Percentiles rank a stretch among this genome's conserved stretches.
phyloP scores from a whole-genome alignment of 2,113 vertebrate genomes.

The Melanocharis versteri region DNA sequence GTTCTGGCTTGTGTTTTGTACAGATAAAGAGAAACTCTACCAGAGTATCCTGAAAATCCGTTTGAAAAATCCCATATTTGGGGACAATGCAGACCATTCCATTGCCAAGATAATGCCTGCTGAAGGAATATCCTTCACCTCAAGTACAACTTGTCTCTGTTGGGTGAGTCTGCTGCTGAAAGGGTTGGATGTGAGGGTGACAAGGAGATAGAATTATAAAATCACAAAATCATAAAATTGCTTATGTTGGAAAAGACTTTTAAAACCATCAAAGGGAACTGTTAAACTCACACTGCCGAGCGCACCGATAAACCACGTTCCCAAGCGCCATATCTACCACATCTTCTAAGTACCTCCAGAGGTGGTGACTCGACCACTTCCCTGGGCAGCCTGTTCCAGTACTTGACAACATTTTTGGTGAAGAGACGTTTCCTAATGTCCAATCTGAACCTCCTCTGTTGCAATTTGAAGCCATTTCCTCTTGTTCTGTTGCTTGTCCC shows the following conservation, averaged over 20 bases:
- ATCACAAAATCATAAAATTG: background rate
- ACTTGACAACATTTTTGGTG: background rate
- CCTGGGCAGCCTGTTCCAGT: background rate
- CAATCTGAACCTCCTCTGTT: background rate
- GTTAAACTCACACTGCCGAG: background rate
- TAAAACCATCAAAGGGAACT: background rate
- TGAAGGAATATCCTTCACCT: background rate
- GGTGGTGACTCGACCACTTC: background rate
- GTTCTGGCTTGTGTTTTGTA: background rate
- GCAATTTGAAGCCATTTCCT: background rate
- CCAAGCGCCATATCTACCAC: background rate
- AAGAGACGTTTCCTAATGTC: background rate
- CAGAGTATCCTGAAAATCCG: background rate
- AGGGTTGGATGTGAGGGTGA: background rate
- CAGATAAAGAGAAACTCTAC: background rate
- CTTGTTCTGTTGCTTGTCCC: background rate
- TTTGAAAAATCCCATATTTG: background rate
- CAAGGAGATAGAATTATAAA: background rate
- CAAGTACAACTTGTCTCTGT: background rate
- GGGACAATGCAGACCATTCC: fast-evolving
- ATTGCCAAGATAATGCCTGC: background rate
- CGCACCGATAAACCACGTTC: background rate
- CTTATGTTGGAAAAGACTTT: background rate
- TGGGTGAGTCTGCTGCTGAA: background rate
- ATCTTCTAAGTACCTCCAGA: background rate